A percentile compares a stretch with the other conserved stretches of the same genome.
phyloP scores from a whole-genome alignment of 2,113 vertebrate species.

The Malaclemys terrapin region DNA sequence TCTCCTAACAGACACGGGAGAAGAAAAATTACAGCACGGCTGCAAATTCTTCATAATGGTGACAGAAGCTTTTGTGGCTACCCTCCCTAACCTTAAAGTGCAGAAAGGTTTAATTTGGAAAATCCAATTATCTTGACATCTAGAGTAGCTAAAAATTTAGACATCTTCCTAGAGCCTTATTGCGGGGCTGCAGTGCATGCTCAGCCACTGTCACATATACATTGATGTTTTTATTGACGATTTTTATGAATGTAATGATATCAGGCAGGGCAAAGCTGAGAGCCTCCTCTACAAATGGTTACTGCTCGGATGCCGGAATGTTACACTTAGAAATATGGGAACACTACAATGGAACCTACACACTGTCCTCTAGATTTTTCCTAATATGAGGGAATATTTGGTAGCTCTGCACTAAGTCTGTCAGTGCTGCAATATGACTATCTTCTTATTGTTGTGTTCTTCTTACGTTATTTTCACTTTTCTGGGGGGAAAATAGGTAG shows the following conservation, averaged over 20 bases:
- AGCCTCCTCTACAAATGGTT: constrained; percentile 36
- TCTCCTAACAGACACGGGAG: constrained; percentile 10
- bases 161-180: constrained; percentile 67
- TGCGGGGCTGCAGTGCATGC: constrained; percentile 43
- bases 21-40: constrained; percentile 48
- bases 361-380: constrained; percentile 42
- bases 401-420: constrained; percentile 35
- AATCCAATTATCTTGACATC: constrained; percentile 77
- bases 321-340: constrained; percentile 22
- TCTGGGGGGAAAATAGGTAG: constrained; percentile 25
- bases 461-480: constrained; percentile 54
- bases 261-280: constrained; percentile 63
- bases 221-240: constrained; percentile 63
- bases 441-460: constrained; percentile 53
- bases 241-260: constrained; percentile 72
- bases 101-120: constrained; percentile 73
- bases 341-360: constrained; percentile 37
- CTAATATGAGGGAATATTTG: constrained; percentile 48
- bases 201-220: constrained; percentile 42
- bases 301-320: constrained; percentile 52
- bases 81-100: constrained; percentile 71
- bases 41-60: constrained; percentile 58
- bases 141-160: constrained; percentile 72
- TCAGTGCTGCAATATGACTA: constrained; percentile 51
- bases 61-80: constrained; percentile 62